Conservation (phyloP, 2,888 invertebrate genomes). For the Heteropelma amictum region DNA sequence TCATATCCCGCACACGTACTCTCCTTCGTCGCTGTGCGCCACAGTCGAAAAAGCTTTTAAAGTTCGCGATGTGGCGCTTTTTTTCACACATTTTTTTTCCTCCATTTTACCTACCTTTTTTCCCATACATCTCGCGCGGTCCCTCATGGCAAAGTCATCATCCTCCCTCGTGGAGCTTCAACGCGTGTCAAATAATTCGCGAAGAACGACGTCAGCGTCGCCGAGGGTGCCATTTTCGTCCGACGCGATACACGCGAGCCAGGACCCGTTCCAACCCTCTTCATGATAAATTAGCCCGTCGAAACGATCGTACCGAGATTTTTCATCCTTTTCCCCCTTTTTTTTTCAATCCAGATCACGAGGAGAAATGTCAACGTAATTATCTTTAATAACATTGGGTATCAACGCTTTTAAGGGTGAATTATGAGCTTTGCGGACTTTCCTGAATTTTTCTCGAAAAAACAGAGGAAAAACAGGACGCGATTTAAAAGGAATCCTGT, state of each 20-base stretch:
- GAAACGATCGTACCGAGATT: not conserved
- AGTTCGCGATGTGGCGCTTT: conserved; percentile 41
- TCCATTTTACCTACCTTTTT: conserved; percentile 14
- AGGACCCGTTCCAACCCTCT: too few relatives aligned
- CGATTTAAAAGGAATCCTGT: too few relatives aligned
- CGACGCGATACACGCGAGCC: not conserved
- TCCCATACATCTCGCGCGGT: conserved; percentile 30
- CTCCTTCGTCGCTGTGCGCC: conserved; percentile 28
- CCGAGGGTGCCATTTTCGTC: conserved; percentile 16
- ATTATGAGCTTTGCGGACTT: too few relatives aligned
- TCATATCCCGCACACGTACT: conserved; percentile 34
- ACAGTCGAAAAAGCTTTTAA: conserved; percentile 52
- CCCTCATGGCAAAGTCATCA: conserved; percentile 23
- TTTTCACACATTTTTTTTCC: conserved; percentile 6
- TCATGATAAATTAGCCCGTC: not conserved
- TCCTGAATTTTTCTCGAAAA: too few relatives aligned
- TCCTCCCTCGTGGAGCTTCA: too few relatives aligned
- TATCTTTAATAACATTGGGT: too few relatives aligned
- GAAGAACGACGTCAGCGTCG: too few relatives aligned
- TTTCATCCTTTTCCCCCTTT: not conserved
- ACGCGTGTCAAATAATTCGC: too few relatives aligned
- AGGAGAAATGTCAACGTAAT: too few relatives aligned
- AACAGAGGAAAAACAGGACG: too few relatives aligned
- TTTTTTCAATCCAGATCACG: too few relatives aligned
- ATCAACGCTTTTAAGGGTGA: too few relatives aligned